Base-by-base conservation (phyloP, 2,797 vertebrate genomes). In the Amblyopsis hoosieri region DNA sequence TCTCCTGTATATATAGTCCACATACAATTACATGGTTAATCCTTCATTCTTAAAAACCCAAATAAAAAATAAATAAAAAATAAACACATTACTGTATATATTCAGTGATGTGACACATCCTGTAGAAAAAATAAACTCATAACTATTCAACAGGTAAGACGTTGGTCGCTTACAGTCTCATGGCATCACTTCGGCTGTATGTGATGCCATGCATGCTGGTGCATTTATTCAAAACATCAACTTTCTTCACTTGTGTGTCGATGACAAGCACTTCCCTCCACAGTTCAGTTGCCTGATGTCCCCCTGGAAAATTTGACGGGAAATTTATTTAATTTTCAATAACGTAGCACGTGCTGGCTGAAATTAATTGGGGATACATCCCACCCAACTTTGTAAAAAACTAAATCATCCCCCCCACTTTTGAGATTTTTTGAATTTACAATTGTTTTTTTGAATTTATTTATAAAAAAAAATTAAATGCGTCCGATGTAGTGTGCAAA, bases 351-450 rank as follows among this genome's bases (percentile, higher is more conserved):
- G 19, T 23, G 84, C 81, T 84, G 81, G 78, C 82, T 86, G 80
- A 90, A 92, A 93, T 93, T 92, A 93, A 93, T 93, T 92, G 89
- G 76, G 80, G 76, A 70, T 85, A 81, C 85, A 84, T 90, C 89
- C 67, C 64, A 72, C 19, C 19, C 19, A 23, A 3, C 3, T 23
- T 23, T 23, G 19, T 23, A 23, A 23, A 23, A 23, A 23, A 23
- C 19, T 23, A 23, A 23, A 23, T 23, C 19, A 23, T 0, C 19
- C 19, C 19, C 19, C 19, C 19, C 19, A 23, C 19, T 23, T 23
- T 23, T 23, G 19, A 23, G 19, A 23, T 23, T 23, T 23, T 23
- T 23, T 2, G 19, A 23, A 23, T 3, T 23, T 23, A 23, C 19
- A 23, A 23, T 23, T 23, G 2, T 23, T 23, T 23, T 23, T 23